These are phyloP conservation scores for Metridium senile DNA, from an alignment of 92 coral and sea anemone species.

Conservation along the genomic window DNA sequence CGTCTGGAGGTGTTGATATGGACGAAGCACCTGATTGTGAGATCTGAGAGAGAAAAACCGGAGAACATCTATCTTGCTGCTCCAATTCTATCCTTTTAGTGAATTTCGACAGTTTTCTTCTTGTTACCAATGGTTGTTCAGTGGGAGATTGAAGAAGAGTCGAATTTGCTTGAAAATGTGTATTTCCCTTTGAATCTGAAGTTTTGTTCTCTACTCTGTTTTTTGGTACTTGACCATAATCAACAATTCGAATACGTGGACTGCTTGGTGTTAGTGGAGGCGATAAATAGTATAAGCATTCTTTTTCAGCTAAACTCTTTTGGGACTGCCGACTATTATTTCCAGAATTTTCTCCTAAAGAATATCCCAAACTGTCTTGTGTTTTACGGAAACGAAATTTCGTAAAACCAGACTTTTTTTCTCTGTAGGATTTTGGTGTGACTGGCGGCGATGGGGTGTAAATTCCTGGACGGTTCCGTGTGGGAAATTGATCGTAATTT, in stretches of 20 bases:
- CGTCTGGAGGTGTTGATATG: not conserved
- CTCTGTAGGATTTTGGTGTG: not conserved
- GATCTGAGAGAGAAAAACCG: not conserved
- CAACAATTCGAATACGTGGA: not conserved
- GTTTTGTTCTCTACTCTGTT: not conserved
- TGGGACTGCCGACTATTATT: not conserved
- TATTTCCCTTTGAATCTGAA: not conserved
- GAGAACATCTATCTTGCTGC: not conserved
- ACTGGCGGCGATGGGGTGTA: conserved; percentile 2
- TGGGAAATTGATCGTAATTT: not conserved
- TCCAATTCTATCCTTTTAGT: not conserved
- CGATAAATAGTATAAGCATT: not conserved
- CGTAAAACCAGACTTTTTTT: not conserved
- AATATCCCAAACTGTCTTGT: not conserved
- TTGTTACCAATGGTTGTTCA: too few species aligned
- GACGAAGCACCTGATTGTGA: not conserved
- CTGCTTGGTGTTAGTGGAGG: not conserved
- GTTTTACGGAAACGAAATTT: not conserved
- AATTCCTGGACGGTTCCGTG: not conserved
- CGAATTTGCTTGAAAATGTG: too few species aligned
- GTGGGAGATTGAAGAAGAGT: too few species aligned
- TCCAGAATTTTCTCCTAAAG: not conserved
- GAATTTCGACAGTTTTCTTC: not conserved
- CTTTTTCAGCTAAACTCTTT: not conserved
- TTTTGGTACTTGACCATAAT: not conserved